Evolutionary conservation across 2,113 vertebrate species (phyloP), one percentile per base, ranked within the genome.

Genomic region (Prunella fulvescens): DNA sequence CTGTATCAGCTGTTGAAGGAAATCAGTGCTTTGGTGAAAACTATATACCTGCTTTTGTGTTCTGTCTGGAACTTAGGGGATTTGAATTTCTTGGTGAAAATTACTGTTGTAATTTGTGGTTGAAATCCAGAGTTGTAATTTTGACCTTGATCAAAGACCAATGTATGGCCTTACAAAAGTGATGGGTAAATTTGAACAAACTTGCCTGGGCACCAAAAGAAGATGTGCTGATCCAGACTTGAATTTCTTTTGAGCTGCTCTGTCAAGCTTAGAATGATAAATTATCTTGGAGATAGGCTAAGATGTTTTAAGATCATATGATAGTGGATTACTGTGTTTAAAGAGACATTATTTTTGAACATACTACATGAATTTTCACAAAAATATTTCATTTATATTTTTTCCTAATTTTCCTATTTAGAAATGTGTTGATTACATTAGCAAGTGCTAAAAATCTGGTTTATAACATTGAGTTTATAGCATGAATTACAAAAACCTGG

Each of bases 151-250:
- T 57, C 2, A 0, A n/a, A 69, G 40, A 88, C 17, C 22, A 42
- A 0, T 0, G 1, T 28, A 18, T 37, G 35, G 24, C 3, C 20
- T 85, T 74, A 22, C 0, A 62, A 29, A 73, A 56, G 51, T 42
- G 12, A 50, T 11, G 7, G 20, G 10, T 78, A 54, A 44, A 42
- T 71, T 26, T 64, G 16, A 71, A 35, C 26, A 42, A 65, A 56
- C 39, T 78, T 88, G 47, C 19, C 44, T 44, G 53, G n/a, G 39
- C 28, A 23, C 11, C 25, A 66, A n/a, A 39, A 69, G 60, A 2
- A 2, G 10, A 35, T 40, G 6, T 78, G 29, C 42, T 89, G 51
- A 73, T 62, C 29, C 53, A 40, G 39, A 42, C 18, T 62, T 66
- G 6, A 50, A 42, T 91, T 81, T 70, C 26, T 22, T 76, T 83